Conservation (phyloP, 2,888 invertebrate genomes). For the Slavum lentiscoides region DNA sequence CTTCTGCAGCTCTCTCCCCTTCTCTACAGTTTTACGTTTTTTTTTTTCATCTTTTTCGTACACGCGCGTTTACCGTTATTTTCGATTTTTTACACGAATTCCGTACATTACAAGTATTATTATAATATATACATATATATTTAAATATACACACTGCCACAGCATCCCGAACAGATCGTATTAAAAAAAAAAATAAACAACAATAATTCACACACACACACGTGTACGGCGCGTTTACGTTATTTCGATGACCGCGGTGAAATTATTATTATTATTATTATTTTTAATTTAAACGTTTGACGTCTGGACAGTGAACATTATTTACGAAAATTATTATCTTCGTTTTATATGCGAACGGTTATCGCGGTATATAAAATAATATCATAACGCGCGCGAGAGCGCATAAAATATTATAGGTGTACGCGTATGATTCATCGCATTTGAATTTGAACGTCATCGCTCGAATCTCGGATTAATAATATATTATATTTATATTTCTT, state of each 20-base stretch:
- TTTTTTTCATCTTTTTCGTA: neutral
- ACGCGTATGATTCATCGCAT: too few relatives aligned
- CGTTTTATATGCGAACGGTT: too few relatives aligned
- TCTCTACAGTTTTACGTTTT: neutral
- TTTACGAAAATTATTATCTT: slow-evolving; percentile 4
- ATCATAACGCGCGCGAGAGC: too few relatives aligned
- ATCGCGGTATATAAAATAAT: too few relatives aligned
- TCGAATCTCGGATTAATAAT: too few relatives aligned
- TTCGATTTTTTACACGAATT: slow-evolving; percentile 2
- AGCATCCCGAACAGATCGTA: neutral
- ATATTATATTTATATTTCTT: too few relatives aligned
- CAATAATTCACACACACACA: slow-evolving; percentile 2
- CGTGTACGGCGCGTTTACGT: too few relatives aligned
- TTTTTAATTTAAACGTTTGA: slow-evolving; percentile 30
- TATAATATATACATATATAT: too few relatives aligned
- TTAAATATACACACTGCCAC: too few relatives aligned
- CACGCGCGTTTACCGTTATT: neutral
- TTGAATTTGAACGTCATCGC: too few relatives aligned
- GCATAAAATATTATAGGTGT: too few relatives aligned
- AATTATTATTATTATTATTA: neutral
- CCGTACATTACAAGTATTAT: neutral
- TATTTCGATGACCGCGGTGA: neutral
- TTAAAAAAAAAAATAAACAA: slow-evolving; percentile 1
- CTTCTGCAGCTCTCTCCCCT: too few relatives aligned
- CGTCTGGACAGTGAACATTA: slow-evolving; percentile 28